A percentile compares a stretch with the other conserved stretches of the same genome.
These are phyloP conservation scores for Catostylus mosaicus DNA, from an alignment of 30 jellyfish, hydroid and myxozoan genomes.

Conservation along the genomic window DNA sequence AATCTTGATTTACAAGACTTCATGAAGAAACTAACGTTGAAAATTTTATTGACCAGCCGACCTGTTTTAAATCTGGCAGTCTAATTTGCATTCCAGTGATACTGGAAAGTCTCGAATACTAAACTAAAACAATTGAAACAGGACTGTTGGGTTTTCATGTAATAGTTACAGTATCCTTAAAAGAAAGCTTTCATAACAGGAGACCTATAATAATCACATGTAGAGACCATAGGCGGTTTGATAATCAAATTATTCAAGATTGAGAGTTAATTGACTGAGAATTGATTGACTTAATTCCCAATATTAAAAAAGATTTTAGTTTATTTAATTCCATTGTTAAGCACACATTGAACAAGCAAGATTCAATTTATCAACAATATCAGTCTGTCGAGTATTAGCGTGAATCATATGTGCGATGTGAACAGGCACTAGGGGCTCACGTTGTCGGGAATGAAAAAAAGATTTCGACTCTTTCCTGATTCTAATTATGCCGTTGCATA, in stretches of 20 bases:
- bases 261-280: background rate
- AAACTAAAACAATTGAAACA: background rate
- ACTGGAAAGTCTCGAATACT: background rate
- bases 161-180: background rate
- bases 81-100: background rate
- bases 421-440: too few species aligned
- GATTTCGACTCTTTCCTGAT: too few species aligned
- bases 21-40: background rate
- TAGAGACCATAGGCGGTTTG: background rate
- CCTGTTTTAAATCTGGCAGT: background rate
- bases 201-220: background rate
- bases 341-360: background rate
- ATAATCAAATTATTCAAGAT: background rate
- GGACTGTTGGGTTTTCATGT: background rate
- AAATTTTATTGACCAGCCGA: background rate
- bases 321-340: background rate
- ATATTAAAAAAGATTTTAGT: background rate
- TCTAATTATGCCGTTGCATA: too few species aligned
- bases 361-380: too few species aligned
- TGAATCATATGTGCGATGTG: too few species aligned
- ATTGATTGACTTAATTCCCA: background rate
- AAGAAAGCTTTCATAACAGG: background rate
- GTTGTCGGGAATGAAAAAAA: too few species aligned
- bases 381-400: too few species aligned
- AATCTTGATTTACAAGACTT: background rate